Conservation (phyloP, 1,140 invertebrate species). For the Mercenaria mercenaria region DNA sequence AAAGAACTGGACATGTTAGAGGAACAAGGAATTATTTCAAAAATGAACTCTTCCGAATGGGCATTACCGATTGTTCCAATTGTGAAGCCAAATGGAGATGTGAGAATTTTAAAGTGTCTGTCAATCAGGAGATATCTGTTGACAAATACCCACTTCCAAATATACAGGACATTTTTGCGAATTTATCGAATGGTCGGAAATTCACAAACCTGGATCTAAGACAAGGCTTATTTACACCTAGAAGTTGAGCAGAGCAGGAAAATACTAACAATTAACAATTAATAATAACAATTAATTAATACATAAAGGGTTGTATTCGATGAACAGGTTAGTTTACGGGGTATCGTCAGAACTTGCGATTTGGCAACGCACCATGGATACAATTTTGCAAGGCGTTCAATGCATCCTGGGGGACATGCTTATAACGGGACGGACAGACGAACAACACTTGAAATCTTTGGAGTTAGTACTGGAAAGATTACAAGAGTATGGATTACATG, state of each 20-base stretch:
- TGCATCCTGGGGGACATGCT: slow-evolving; percentile 71
- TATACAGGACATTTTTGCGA: slow-evolving; percentile 76
- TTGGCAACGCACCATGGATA: slow-evolving; percentile 86
- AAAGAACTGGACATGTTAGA: slow-evolving; percentile 54
- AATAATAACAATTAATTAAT: slow-evolving; percentile 73
- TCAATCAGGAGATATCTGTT: slow-evolving; percentile 61
- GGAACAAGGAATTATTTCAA: slow-evolving; percentile 69
- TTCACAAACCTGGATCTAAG: slow-evolving; percentile 71
- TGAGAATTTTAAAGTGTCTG: slow-evolving; percentile 83
- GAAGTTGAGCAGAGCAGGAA: no score
- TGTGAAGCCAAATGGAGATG: slow-evolving; percentile 82
- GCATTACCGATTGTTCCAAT: slow-evolving; percentile 84
- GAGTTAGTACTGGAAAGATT: background rate
- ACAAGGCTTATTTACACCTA: no score
- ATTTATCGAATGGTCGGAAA: slow-evolving; percentile 67
- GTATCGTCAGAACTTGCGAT: slow-evolving; percentile 84
- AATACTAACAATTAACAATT: no score
- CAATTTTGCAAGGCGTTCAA: slow-evolving; percentile 73
- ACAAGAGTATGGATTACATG: slow-evolving; percentile 9
- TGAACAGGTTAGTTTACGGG: slow-evolving; percentile 55
- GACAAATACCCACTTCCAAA: slow-evolving; percentile 71
- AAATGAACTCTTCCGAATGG: slow-evolving; percentile 77
- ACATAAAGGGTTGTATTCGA: slow-evolving; percentile 70
- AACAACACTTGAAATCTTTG: background rate
- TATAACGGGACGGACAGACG: slow-evolving; percentile 54